Base-by-base conservation (phyloP, 2,113 vertebrate species). In the Dasypus novemcinctus region DNA sequence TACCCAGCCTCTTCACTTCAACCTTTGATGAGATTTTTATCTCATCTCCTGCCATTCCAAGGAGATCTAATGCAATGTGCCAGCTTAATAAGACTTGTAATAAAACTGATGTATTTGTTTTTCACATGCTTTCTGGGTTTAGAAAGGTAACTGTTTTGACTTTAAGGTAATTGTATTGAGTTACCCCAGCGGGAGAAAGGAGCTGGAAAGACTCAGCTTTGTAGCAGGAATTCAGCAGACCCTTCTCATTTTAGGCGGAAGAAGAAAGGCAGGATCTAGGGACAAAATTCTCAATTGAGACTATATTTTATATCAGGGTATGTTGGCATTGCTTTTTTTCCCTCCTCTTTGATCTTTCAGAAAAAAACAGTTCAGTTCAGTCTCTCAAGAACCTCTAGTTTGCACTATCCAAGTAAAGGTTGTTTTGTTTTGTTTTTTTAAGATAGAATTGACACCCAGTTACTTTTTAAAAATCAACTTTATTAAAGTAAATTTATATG, bases 41-140 rank as follows among this genome's bases (percentile, higher is more conserved):
- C 36, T 86, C 87, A 15, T 90, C 94, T 94, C 83, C 66, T 31
- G 75, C 71, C 31, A 72, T 90, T 95, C 83, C 76, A 93, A 86
- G 49, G 66, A 91, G 64, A 91, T 69, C 43, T 46, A n/a, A 83
- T 83, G 46, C n/a, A 89, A 89, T 25, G 6, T 83, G 75, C 66
- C n/a, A 96, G 41, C 29, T 84, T 95, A 63, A 7, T 86, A 91
- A 96, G 49, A 93, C 20, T 13, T 38, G 36, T 57, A 93, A 93
- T 84, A 89, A 92, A 96, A 84, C 25, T 83, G 68, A 95, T 84
- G 2, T 54, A 91, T 64, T 93, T 94, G 69, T 95, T 96, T 96
- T 93, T 93, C 66, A 78, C 21, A 20, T 84, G 75, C 69, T 93
- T 92, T 92, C 71, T 87, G 27, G 49, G 72, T 87, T 93, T 95